Conservation (phyloP, 1,140 invertebrate species). For the Battus philenor region DNA sequence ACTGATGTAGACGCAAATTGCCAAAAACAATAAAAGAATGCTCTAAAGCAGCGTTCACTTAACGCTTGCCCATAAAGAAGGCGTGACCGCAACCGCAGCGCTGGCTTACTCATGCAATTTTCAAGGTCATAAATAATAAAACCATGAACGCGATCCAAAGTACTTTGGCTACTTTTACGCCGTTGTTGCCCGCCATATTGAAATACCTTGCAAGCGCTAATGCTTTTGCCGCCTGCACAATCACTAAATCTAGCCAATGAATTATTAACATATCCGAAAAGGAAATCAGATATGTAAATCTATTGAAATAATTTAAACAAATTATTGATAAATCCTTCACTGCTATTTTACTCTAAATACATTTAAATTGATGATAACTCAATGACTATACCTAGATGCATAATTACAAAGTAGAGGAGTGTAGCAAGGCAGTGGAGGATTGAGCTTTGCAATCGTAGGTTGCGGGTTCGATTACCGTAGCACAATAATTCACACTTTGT, state of each 20-base stretch:
- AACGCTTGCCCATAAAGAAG: conserved; percentile 65
- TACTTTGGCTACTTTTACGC: conserved; percentile 61
- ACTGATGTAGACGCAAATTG: conserved; percentile 2
- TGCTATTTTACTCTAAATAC: too few species aligned
- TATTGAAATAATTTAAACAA: too few species aligned
- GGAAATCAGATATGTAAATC: too few species aligned
- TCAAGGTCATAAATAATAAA: conserved; percentile 74
- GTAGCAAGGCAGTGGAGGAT: too few species aligned
- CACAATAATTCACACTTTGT: too few species aligned
- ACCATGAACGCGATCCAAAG: conserved; percentile 66
- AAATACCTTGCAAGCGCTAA: conserved; percentile 42
- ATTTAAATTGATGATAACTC: too few species aligned
- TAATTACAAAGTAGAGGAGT: too few species aligned
- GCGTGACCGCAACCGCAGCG: conserved; percentile 66
- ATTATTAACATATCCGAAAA: too few species aligned
- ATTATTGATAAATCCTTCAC: too few species aligned
- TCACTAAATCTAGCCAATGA: conserved; percentile 1
- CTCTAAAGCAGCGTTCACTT: conserved; percentile 60
- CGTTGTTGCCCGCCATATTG: conserved; percentile 51
- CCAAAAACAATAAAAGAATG: conserved; percentile 36
- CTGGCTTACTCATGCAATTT: conserved; percentile 71
- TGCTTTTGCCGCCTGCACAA: conserved; percentile 14
- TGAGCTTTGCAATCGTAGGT: too few species aligned
- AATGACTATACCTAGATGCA: too few species aligned
- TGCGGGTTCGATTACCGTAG: too few species aligned